Evolutionary conservation across 2,888 invertebrate genomes (phyloP).

Genomic region (Lissonota sp.): DNA sequence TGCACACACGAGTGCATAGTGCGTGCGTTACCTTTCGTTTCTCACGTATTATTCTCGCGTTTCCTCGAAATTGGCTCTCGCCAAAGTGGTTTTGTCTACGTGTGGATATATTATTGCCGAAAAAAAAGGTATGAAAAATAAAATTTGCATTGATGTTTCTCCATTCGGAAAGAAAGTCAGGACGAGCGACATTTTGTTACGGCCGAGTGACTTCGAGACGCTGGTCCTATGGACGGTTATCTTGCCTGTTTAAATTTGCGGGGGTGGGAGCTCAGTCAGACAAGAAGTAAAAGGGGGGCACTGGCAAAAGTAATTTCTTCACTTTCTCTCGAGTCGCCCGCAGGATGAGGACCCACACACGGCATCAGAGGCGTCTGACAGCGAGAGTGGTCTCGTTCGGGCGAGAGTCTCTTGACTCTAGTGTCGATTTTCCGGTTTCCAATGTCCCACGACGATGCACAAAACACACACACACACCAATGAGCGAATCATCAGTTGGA

Average conservation of each 20-base stretch:
- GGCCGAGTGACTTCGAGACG: background rate
- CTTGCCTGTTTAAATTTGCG: slow-evolving; percentile 14
- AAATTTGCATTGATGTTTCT: slow-evolving; percentile 16
- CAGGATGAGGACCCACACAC: slow-evolving; percentile 26
- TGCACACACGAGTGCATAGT: too few species aligned
- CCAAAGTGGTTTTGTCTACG: slow-evolving; percentile 41
- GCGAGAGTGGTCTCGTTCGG: slow-evolving; percentile 75
- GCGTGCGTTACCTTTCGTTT: too few species aligned
- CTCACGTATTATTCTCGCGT: background rate
- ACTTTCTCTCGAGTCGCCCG: slow-evolving; percentile 64
- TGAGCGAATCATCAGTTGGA: slow-evolving; percentile 33
- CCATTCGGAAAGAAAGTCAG: slow-evolving; percentile 35
- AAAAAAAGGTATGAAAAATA: slow-evolving; percentile 8
- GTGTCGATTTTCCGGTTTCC: slow-evolving; percentile 49
- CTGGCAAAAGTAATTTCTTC: slow-evolving; percentile 65
- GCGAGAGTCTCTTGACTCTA: slow-evolving; percentile 37
- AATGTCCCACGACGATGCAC: slow-evolving; percentile 34
- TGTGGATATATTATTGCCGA: slow-evolving; percentile 24
- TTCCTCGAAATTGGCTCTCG: background rate
- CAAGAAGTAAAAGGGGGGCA: slow-evolving; percentile 46
- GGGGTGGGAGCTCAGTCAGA: slow-evolving; percentile 29
- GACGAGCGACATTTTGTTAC: slow-evolving; percentile 15
- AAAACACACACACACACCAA: slow-evolving; percentile 32
- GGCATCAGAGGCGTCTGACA: slow-evolving; percentile 67
- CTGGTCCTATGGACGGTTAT: slow-evolving; percentile 2